Base-by-base conservation (phyloP, 2,888 invertebrate genomes). In the Polyommatus iphigenia region DNA sequence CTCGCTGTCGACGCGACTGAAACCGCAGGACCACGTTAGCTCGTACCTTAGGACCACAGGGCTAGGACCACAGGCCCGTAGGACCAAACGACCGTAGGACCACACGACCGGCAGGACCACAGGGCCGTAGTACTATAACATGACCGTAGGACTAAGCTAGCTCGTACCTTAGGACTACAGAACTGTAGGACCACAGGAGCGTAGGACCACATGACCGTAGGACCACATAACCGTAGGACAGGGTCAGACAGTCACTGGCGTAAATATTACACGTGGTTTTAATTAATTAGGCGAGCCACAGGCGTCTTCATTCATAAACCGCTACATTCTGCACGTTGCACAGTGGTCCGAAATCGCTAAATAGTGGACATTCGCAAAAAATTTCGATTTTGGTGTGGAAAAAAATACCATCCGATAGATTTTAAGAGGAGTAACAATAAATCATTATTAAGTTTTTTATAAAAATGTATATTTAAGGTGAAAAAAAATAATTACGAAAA, bases 1-100 rank as follows among this genome's bases (percentile, higher is more conserved):
- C 20, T 62, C 24, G 62, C 62, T 62, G 20, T 13, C 24, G 62
- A 62, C 62, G 62, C 24, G 62, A 62, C 62, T 62, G 62, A 62
- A 20, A 10, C 0, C 62, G 62, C 59, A 20, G 62, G 62, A 62
- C 62, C 24, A 62, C 62, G 24, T 5, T 18, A 18, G 18, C 15
- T 10, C 10, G 59, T n/a, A 10, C 59, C 59, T 20, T 20, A 10
- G n/a, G 59, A 59, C 59, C 59, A 59, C n/a, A 20, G n/a, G 59
- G 10, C 59, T n/a, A 59, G 54, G 54, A 54, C 18, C 15, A 54
- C 6, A 2, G 20, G 57, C 2, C 57, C 20, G n/a, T 6, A 59
- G 57, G 59, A 59, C 57, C n/a, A 57, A 5, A 2, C 7, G n/a
- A 6, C 7, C 0, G n/a, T 20, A 59, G 6, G 57, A 59, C 20